Evolutionary conservation across 1,140 invertebrate species (phyloP), one percentile per base, ranked within the genome.

Genomic region (Ceratina australensis): DNA sequence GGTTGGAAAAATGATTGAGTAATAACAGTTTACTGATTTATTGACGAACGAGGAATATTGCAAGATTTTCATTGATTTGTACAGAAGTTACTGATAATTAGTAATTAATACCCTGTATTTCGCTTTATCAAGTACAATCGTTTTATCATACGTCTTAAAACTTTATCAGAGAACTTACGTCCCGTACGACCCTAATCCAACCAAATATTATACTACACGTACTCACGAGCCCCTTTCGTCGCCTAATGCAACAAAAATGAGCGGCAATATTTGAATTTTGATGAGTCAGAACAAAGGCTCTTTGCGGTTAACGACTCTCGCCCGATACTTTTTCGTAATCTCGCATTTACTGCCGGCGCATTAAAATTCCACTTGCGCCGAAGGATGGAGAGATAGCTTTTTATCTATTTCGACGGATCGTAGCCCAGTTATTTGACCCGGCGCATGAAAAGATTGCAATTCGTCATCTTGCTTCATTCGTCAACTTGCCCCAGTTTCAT

Each of bases 401-500:
- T 65, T 60, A 78, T 79, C 57, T 79, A 69, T 76, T 59, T 59
- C 26, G 68, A 73, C 72, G 68, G 80, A 84, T 78, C 67, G 61
- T 47, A 66, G 33, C 60, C 52, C n/a, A 12, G 60, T 78, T 76
- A 74, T 84, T 54, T 60, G 74, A 56, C 67, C 72, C 64, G 22
- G 63, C 22, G 26, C 16, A 68, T 42, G 63, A 69, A 84, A 74
- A 78, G 79, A 81, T 81, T 61, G 79, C 66, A 65, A 84, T 85
- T 84, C 74, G 61, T 83, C 77, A 81, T 49, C 63, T 73, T 49
- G 57, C 28, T 76, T 71, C 77, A 73, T 81, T 81, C 68, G 75
- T 83, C 79, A 75, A 75, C 74, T 81, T 81, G 74, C 65, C 75
- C 71, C 28, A 80, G 26, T 60, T 66, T 78, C 79, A 60, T 75